These are phyloP conservation scores for Malurus cyaneus DNA, from an alignment of 2,113 vertebrate genomes.

Conservation along the genomic window DNA sequence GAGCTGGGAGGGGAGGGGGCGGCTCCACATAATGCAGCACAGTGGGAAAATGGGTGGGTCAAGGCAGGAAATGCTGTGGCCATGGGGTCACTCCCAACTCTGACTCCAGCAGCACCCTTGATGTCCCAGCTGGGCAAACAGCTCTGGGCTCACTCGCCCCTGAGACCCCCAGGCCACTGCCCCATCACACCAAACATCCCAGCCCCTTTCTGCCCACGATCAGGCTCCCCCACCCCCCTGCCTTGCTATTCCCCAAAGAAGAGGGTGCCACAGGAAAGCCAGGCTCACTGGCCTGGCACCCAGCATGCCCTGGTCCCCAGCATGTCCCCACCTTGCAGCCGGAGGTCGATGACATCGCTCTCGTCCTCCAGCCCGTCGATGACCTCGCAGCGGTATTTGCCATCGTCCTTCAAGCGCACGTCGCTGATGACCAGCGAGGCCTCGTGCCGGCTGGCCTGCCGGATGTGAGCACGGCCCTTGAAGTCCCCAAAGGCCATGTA, in stretches of 20 bases:
- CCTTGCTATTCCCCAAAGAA: not conserved
- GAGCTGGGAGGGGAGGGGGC: not conserved
- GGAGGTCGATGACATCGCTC: constrained; percentile 86
- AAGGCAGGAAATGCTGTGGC: not conserved
- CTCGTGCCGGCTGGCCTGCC: constrained; percentile 46
- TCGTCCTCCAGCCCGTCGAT: constrained; percentile 92
- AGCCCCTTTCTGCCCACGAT: accelerated
- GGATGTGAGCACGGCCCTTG: constrained; percentile 79
- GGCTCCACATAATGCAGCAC: not conserved
- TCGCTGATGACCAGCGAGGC: constrained; percentile 82
- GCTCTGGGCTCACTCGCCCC: not conserved
- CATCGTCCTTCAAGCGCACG: constrained; percentile 81
- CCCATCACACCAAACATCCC: not conserved
- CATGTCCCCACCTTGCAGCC: constrained; percentile 77
- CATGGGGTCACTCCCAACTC: not conserved
- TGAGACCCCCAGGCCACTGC: not conserved
- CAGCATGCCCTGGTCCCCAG: accelerated
- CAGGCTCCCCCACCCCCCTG: accelerated
- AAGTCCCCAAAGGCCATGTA: constrained; percentile 84
- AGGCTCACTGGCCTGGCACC: not conserved
- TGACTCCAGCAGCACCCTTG: not conserved
- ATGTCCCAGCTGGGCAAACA: not conserved
- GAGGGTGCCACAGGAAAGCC: not conserved
- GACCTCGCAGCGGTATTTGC: constrained; percentile 91
- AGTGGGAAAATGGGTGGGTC: not conserved